phyloP scores from a whole-genome alignment of 2,797 vertebrate species.

The Threskiornis aethiopicus region DNA sequence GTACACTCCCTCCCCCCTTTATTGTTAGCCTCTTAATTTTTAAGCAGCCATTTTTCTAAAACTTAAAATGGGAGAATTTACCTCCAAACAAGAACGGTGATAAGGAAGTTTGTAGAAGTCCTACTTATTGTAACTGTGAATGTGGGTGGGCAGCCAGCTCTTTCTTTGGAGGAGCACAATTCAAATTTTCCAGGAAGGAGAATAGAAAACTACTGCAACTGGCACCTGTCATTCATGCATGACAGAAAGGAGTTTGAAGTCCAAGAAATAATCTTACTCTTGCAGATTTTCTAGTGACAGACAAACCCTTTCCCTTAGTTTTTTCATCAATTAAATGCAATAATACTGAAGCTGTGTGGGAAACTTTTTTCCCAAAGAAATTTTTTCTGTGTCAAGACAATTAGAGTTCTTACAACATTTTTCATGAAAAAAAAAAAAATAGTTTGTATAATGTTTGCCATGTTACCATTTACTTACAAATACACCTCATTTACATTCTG shows the following conservation, averaged over 20 bases:
- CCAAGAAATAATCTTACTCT: constrained; percentile 21
- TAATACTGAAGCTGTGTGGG: not conserved
- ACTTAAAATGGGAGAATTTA: not conserved
- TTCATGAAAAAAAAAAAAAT: not conserved
- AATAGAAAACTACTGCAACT: constrained; percentile 9
- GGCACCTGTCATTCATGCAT: constrained; percentile 42
- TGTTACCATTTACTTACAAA: not conserved
- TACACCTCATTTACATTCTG: not conserved
- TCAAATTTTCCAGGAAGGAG: constrained; percentile 5
- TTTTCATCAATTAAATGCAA: not conserved
- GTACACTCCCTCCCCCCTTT: not conserved
- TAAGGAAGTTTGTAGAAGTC: not conserved
- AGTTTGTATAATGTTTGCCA: not conserved
- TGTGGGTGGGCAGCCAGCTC: constrained; percentile 9
- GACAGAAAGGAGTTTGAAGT: constrained; percentile 45
- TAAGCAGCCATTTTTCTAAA: not conserved
- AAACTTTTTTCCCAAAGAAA: not conserved
- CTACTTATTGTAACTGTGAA: not conserved
- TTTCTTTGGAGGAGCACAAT: not conserved
- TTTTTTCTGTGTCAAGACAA: not conserved
- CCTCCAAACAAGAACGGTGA: not conserved
- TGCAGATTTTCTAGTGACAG: constrained; percentile 27
- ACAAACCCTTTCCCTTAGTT: not conserved
- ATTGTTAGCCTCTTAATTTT: not conserved
- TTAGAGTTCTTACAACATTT: not conserved